A percentile compares a stretch with the other conserved stretches of the same genome.
Conservation (phyloP, 2,888 invertebrate species). For the Monochamus alternatus region DNA sequence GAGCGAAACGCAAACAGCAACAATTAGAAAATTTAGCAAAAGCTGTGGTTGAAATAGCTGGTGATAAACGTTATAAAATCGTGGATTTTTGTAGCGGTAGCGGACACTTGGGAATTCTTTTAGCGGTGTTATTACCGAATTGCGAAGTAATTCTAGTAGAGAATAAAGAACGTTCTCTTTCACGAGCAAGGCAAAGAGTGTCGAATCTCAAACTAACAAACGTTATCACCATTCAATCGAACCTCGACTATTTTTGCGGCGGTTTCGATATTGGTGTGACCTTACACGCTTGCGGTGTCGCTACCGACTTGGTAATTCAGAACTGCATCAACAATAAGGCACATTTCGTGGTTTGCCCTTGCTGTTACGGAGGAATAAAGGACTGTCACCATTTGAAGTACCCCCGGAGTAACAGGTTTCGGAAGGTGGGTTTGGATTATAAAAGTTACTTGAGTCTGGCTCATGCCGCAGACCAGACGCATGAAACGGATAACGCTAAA, state of each 20-base stretch:
- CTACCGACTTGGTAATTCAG: slow-evolving; percentile 92
- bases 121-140: slow-evolving; percentile 85
- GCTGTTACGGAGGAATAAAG: slow-evolving; percentile 93
- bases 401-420: slow-evolving; percentile 83
- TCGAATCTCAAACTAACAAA: slow-evolving; percentile 80
- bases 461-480: slow-evolving; percentile 95
- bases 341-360: slow-evolving; percentile 92
- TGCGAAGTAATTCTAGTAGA: slow-evolving; percentile 89
- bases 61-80: slow-evolving; percentile 74
- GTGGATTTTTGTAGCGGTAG: slow-evolving; percentile 97
- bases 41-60: slow-evolving; percentile 82
- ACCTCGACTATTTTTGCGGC: slow-evolving; percentile 90
- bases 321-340: slow-evolving; percentile 85
- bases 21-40: slow-evolving; percentile 89
- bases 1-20: slow-evolving; percentile 85
- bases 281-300: slow-evolving; percentile 95
- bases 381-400: slow-evolving; percentile 86
- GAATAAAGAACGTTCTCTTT: slow-evolving; percentile 91
- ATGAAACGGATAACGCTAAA: slow-evolving; percentile 80
- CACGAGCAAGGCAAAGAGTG: slow-evolving; percentile 82
- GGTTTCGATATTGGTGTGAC: slow-evolving; percentile 89
- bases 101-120: slow-evolving; percentile 91
- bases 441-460: slow-evolving; percentile 82
- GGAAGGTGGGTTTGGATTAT: slow-evolving; percentile 55
- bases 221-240: slow-evolving; percentile 88